Evolutionary conservation across 1,140 invertebrate genomes (phyloP).

Genomic region (Drosophila lacertosa): DNA sequence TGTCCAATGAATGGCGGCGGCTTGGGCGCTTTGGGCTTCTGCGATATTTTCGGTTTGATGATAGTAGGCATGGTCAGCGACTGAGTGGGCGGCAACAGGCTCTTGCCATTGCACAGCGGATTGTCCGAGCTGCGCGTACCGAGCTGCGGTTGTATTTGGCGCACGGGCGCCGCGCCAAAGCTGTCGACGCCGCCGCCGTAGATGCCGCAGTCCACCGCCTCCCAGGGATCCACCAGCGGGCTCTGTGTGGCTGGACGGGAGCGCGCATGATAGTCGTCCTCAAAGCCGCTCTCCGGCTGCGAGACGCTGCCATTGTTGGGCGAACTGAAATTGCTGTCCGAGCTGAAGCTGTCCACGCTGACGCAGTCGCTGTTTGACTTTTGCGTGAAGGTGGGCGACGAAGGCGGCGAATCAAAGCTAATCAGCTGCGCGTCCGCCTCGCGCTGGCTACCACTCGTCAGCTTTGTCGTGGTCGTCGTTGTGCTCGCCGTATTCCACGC

Average conservation of each 20-base stretch:
- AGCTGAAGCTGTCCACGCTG: conserved; percentile 90
- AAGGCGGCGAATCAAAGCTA: conserved; percentile 88
- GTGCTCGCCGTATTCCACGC: conserved; percentile 64
- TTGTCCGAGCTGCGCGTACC: conserved; percentile 69
- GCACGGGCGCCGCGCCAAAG: conserved; percentile 72
- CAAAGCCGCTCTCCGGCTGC: conserved; percentile 90
- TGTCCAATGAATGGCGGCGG: conserved; percentile 67
- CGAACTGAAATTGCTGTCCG: conserved; percentile 86
- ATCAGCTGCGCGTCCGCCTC: conserved; percentile 85
- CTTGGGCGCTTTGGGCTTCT: conserved; percentile 77
- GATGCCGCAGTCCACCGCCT: conserved; percentile 84
- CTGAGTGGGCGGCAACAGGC: conserved; percentile 75
- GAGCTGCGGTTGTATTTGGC: conserved; percentile 65
- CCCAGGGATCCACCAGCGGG: conserved; percentile 84
- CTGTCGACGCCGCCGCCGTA: conserved; percentile 45
- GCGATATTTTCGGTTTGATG: conserved; percentile 85
- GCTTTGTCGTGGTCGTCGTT: conserved; percentile 18
- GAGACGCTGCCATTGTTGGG: conserved; percentile 88
- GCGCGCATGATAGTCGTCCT: conserved; percentile 89
- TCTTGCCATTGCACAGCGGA: conserved; percentile 84
- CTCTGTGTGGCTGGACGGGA: conserved; percentile 84
- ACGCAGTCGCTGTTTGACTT: conserved; percentile 90
- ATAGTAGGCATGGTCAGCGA: conserved; percentile 87
- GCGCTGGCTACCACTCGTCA: conserved; percentile 22
- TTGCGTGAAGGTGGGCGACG: conserved; percentile 89